phyloP scores from a whole-genome alignment of 2,113 vertebrate species.

The Telmatochromis bifrenatus region DNA sequence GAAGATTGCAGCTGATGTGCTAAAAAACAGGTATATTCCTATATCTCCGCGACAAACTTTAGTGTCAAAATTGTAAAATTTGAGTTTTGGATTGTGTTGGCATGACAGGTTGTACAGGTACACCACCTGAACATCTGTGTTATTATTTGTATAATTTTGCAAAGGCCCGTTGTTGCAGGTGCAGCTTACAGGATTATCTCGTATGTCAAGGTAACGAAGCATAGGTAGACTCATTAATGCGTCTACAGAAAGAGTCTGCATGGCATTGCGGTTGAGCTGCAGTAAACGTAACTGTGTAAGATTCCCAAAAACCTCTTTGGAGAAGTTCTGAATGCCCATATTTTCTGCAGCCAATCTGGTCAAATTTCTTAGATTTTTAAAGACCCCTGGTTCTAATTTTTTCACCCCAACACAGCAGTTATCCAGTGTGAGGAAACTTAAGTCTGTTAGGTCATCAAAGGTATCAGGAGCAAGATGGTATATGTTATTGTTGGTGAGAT shows the following conservation, averaged over 20 bases:
- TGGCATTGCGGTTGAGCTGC: conserved; percentile 74
- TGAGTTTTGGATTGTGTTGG: conserved; percentile 2
- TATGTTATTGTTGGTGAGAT: conserved; percentile 69
- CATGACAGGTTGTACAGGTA: conserved; percentile 59
- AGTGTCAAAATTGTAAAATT: conserved; percentile 72
- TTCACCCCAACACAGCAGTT: conserved; percentile 64
- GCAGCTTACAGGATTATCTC: conserved; percentile 76
- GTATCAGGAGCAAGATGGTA: conserved; percentile 44
- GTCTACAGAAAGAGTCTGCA: conserved; percentile 58
- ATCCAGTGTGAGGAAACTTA: conserved; percentile 67
- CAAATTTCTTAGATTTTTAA: conserved; percentile 75
- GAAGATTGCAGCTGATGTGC: conserved; percentile 56
- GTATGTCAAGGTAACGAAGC: conserved; percentile 78
- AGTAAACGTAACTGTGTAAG: conserved; percentile 65
- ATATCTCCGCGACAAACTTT: conserved; percentile 73
- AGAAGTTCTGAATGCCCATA: conserved; percentile 73
- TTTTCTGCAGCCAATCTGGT: conserved; percentile 71
- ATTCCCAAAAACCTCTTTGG: conserved; percentile 74
- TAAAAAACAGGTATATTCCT: conserved; percentile 67
- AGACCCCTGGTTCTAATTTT: conserved; percentile 70
- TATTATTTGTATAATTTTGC: conserved; percentile 59
- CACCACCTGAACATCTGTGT: conserved; percentile 70
- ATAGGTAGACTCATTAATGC: conserved; percentile 56
- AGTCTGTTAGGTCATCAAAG: conserved; percentile 74
- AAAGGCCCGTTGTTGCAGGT: conserved; percentile 63